phyloP scores from a whole-genome alignment of 2,888 invertebrate species.

The Brachycybe producta region DNA sequence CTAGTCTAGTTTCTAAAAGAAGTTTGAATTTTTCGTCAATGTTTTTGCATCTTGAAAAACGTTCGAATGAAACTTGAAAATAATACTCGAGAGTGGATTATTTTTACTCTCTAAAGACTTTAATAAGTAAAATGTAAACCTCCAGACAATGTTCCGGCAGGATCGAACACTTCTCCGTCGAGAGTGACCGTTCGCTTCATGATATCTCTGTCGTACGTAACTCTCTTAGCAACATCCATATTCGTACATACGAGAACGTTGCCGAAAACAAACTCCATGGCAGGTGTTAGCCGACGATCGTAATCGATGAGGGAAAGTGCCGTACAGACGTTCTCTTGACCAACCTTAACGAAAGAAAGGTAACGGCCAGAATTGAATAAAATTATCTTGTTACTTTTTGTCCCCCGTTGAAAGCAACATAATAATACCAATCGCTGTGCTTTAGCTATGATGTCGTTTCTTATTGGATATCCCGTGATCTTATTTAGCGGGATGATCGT shows the following conservation, averaged over 20 bases:
- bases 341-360: slow-evolving; percentile 42
- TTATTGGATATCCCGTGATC: slow-evolving; percentile 53
- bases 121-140: no score
- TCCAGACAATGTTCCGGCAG: slow-evolving; percentile 77
- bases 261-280: slow-evolving; percentile 83
- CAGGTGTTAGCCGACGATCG: slow-evolving; percentile 48
- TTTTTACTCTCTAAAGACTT: no score
- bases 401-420: neutral
- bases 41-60: no score
- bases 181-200: slow-evolving; percentile 53
- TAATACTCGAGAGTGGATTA: no score
- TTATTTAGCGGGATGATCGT: slow-evolving; percentile 88
- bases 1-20: no score
- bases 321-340: slow-evolving; percentile 62
- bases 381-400: neutral
- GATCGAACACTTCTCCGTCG: slow-evolving; percentile 85
- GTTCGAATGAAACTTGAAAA: no score
- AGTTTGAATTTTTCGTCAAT: no score
- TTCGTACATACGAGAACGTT: slow-evolving; percentile 67
- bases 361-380: neutral
- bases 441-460: slow-evolving; percentile 42
- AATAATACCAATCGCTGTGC: slow-evolving; percentile 54
- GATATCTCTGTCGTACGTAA: slow-evolving; percentile 55
- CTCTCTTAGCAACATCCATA: slow-evolving; percentile 62
- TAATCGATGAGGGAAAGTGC: slow-evolving; percentile 67